Evolutionary conservation across 2,888 invertebrate species (phyloP).

Genomic region (Lepas anatifera): DNA sequence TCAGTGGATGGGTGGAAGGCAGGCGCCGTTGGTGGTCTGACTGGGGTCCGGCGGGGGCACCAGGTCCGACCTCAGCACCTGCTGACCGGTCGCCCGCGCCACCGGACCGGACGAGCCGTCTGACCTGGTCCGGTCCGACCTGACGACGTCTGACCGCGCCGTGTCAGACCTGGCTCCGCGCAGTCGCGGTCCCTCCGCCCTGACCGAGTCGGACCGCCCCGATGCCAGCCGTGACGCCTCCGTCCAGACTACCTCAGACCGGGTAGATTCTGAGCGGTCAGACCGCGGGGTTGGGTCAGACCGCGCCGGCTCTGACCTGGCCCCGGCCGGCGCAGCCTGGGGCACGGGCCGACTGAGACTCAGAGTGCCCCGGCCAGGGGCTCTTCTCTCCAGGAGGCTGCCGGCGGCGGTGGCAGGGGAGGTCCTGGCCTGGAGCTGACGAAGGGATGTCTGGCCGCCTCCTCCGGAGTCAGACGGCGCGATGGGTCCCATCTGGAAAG

Average conservation of each 20-base stretch:
- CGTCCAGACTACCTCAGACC: too few relatives aligned
- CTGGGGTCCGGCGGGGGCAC: not conserved
- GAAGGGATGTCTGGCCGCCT: not conserved
- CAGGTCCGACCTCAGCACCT: not conserved
- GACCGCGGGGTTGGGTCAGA: too few relatives aligned
- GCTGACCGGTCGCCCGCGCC: not conserved
- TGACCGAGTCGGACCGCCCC: not conserved
- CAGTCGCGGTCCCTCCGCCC: too few relatives aligned
- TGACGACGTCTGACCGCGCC: too few relatives aligned
- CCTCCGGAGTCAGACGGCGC: not conserved
- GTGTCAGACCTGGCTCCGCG: too few relatives aligned
- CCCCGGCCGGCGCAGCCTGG: too few relatives aligned
- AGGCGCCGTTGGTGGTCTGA: not conserved
- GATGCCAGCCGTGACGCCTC: not conserved
- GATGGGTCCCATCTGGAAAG: not conserved
- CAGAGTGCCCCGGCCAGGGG: too few relatives aligned
- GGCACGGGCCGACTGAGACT: too few relatives aligned
- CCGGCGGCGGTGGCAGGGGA: not conserved
- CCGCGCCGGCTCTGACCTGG: too few relatives aligned
- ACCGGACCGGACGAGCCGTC: not conserved
- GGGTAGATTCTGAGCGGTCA: too few relatives aligned
- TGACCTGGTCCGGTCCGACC: not conserved
- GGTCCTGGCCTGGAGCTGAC: not conserved
- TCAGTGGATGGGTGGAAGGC: not conserved
- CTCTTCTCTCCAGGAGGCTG: not conserved